Evolutionary conservation across 1,140 invertebrate genomes (phyloP).

Genomic region (Drosophila melanogaster): DNA sequence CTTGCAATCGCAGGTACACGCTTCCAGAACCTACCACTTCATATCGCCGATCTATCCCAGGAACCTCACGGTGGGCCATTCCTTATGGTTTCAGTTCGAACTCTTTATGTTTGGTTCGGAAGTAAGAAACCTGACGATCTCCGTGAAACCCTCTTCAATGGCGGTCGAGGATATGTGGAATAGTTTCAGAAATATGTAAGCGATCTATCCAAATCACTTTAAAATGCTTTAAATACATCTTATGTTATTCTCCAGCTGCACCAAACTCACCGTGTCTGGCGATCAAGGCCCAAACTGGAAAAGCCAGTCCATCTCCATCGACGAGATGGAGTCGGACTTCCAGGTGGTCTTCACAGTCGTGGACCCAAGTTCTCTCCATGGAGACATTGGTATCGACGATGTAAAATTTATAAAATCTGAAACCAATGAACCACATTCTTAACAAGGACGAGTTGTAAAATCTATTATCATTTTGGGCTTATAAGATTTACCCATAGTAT

Average conservation of each 20-base stretch:
- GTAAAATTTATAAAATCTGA: neutral
- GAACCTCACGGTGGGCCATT: neutral
- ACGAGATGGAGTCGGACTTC: neutral
- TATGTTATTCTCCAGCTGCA: neutral
- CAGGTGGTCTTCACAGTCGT: neutral
- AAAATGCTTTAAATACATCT: too few relatives aligned
- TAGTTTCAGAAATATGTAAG: neutral
- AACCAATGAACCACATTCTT: too few relatives aligned
- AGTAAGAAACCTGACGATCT: neutral
- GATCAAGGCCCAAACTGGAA: neutral
- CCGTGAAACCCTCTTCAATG: neutral
- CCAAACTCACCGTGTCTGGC: neutral
- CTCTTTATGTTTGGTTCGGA: neutral
- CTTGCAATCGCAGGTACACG: neutral
- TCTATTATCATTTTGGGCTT: too few relatives aligned
- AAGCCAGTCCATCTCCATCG: neutral
- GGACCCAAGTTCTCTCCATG: neutral
- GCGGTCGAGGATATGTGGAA: neutral
- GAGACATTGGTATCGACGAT: constrained; percentile 1
- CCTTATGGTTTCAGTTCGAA: constrained; percentile 1
- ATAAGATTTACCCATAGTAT: too few relatives aligned
- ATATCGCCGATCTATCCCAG: neutral
- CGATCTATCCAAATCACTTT: too few relatives aligned
- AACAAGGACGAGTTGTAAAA: too few relatives aligned
- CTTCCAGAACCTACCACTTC: neutral